These are phyloP conservation scores for Drosophila longiperda DNA, from an alignment of 2,888 invertebrate genomes.

Conservation along the genomic window DNA sequence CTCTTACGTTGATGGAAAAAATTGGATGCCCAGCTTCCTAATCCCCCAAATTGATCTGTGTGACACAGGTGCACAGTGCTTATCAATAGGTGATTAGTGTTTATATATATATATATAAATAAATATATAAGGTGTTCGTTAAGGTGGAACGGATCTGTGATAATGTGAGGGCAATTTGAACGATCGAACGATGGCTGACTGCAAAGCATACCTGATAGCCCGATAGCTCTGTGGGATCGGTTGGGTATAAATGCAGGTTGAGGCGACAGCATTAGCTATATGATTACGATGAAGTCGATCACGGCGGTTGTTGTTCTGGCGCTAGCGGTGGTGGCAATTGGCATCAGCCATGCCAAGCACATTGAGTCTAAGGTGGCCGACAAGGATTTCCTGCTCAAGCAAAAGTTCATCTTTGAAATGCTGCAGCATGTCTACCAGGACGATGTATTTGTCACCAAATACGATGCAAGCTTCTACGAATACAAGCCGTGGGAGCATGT, in stretches of 20 bases:
- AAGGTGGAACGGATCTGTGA: constrained; percentile 47
- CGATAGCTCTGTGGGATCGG: constrained; percentile 1
- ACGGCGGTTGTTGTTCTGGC: constrained; percentile 76
- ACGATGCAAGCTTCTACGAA: constrained; percentile 86
- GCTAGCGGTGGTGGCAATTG: constrained; percentile 71
- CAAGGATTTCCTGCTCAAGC: constrained; percentile 85
- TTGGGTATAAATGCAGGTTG: constrained; percentile 51
- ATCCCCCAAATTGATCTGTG: neutral
- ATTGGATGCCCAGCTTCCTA: constrained; percentile 23
- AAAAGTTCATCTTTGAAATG: constrained; percentile 86
- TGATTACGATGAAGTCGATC: constrained; percentile 82
- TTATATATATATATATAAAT: neutral
- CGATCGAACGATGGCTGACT: constrained; percentile 28
- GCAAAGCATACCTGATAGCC: constrained; percentile 6
- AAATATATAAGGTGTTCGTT: neutral
- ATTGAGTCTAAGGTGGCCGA: constrained; percentile 85
- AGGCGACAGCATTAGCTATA: constrained; percentile 44
- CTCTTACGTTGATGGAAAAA: neutral
- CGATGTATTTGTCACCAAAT: constrained; percentile 83
- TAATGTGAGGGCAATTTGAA: constrained; percentile 53
- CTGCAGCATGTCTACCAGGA: constrained; percentile 88
- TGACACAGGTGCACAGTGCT: constrained; percentile 21
- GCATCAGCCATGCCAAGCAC: constrained; percentile 69
- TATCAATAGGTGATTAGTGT: constrained; percentile 22
- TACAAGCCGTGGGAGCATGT: constrained; percentile 87